Percentiles rank a stretch among this genome's conserved stretches.
Evolutionary conservation across 2,113 vertebrate species (phyloP).

Genomic region (Amblyornis subalaris): DNA sequence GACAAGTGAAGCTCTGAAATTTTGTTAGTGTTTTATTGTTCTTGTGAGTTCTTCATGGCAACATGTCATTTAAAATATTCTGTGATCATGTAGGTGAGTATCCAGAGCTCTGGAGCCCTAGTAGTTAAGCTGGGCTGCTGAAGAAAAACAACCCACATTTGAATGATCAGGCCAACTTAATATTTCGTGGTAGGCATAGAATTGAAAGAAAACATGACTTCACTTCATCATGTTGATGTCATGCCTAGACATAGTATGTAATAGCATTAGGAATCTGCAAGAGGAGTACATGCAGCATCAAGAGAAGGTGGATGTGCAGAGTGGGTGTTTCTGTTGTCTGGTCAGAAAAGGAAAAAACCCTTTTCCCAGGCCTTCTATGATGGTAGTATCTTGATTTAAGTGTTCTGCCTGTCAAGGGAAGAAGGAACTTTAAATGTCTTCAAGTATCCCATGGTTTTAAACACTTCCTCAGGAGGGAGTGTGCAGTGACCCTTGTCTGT

Average conservation of each 20-base stretch:
- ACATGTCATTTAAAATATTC: neutral
- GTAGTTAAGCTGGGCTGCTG: neutral
- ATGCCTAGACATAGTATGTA: neutral
- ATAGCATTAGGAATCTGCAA: neutral
- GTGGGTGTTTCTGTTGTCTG: neutral
- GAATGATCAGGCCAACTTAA: neutral
- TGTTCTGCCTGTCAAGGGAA: neutral
- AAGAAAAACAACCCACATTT: neutral
- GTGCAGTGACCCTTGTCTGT: neutral
- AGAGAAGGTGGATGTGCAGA: neutral
- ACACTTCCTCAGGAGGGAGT: conserved; percentile 48
- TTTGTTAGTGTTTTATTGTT: neutral
- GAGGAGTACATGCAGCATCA: neutral
- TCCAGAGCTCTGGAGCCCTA: neutral
- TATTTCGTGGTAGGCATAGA: neutral
- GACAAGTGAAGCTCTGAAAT: neutral
- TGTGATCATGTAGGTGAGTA: neutral
- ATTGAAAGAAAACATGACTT: neutral
- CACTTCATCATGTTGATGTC: neutral
- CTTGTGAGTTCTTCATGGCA: neutral
- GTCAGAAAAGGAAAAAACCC: neutral
- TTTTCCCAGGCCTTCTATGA: neutral
- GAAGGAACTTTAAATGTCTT: conserved; percentile 14
- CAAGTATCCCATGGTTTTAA: conserved; percentile 4
- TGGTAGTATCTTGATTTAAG: neutral